Conservation (phyloP, 2,797 vertebrate genomes). For the Peromyscus nudipes region DNA sequence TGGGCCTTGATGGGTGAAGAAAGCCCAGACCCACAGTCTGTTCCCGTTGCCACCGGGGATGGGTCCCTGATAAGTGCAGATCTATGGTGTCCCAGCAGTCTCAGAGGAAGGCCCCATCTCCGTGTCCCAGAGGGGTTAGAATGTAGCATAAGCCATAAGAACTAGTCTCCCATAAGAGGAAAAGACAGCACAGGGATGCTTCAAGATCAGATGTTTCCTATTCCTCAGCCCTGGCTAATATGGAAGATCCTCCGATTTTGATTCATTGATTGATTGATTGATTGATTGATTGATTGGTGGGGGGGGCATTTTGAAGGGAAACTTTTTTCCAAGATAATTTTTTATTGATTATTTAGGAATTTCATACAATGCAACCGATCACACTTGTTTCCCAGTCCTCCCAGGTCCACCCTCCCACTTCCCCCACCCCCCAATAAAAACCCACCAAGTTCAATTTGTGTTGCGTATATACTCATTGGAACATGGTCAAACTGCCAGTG, state of each 20-base stretch:
- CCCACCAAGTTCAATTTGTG: not conserved
- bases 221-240: conserved; percentile 27
- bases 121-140: not conserved
- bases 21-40: not conserved
- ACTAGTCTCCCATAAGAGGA: not conserved
- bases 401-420: too few relatives aligned
- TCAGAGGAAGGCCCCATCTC: not conserved
- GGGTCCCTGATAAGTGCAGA: not conserved
- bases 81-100: not conserved
- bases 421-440: not conserved
- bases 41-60: not conserved
- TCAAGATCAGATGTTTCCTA: not conserved
- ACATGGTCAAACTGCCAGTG: not conserved
- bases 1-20: not conserved
- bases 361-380: not conserved
- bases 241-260: conserved; percentile 27
- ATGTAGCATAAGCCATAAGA: not conserved
- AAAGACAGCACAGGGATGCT: conserved; percentile 3
- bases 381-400: not conserved
- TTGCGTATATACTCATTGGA: not conserved
- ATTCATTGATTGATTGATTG: not conserved
- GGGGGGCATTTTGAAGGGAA: not conserved
- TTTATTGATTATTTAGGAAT: not conserved
- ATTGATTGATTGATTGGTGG: not conserved
- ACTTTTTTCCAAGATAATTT: not conserved